A percentile compares a stretch with the other conserved stretches of the same genome.
Evolutionary conservation across 2,797 vertebrate genomes (phyloP).

Genomic region (Ctenosaura bakeri): DNA sequence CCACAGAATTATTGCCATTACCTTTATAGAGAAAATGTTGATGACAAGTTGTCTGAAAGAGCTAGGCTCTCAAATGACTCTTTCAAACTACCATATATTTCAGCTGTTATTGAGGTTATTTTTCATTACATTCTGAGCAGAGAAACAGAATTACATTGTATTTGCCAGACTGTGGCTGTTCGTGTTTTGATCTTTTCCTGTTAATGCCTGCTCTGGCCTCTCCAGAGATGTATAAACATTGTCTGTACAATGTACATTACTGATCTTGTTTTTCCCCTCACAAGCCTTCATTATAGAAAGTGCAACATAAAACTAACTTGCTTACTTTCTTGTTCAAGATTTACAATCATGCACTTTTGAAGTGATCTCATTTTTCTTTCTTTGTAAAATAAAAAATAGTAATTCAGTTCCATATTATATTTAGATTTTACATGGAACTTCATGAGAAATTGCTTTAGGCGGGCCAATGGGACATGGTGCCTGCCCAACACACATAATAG

Average conservation of each 20-base stretch:
- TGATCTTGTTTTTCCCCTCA: constrained; percentile 22
- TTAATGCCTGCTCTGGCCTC: constrained; percentile 72
- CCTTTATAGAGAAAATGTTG: not conserved
- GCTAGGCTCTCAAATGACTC: constrained; percentile 41
- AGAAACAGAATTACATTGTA: constrained; percentile 73
- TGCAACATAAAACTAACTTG: constrained; percentile 18
- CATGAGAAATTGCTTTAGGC: not conserved
- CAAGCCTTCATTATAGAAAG: constrained; percentile 28
- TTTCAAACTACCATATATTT: constrained; percentile 58
- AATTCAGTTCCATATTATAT: not conserved
- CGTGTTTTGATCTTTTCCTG: constrained; percentile 75
- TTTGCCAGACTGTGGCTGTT: constrained; percentile 71
- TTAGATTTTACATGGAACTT: not conserved
- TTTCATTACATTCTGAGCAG: constrained; percentile 57
- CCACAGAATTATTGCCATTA: constrained; percentile 26
- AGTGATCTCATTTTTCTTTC: not conserved
- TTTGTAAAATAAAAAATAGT: not conserved
- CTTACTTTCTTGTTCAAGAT: constrained; percentile 10
- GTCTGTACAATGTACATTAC: constrained; percentile 63
- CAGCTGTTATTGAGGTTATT: constrained; percentile 60
- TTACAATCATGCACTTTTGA: constrained; percentile 12
- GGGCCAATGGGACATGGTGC: not conserved
- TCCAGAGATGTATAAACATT: constrained; percentile 71
- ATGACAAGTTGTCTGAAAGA: constrained; percentile 36
- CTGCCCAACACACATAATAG: not conserved